Base-by-base conservation (phyloP, 2,888 invertebrate species). In the Rhynchonema sp. region DNA sequence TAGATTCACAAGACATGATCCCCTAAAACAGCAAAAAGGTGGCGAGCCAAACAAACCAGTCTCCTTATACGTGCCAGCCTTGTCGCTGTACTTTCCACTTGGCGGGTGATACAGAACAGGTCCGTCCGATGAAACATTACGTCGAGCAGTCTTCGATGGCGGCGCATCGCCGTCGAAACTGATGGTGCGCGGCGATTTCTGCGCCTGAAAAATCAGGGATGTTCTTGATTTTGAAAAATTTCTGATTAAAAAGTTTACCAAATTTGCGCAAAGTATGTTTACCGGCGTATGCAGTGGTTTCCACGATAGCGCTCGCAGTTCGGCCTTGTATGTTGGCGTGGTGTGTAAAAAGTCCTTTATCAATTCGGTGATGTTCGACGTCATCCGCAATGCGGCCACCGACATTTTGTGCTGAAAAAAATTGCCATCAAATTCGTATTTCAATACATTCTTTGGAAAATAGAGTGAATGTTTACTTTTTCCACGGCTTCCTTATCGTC, bases 291-390 rank as follows among this genome's bases (percentile, higher is more conserved):
- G 38, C 23, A 49, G 49, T 49, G 49, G 49, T n/a, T 49, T 49
- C 49, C 49, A 49, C 23, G 49, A 49, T 3, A 49, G 49, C 23
- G 49, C 9, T 3, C 3, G 20, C n/a, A 49, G n/a, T 23, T 49
- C 60, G 52, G 70, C 84, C 73, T 90, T 91, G 75, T 87, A 92
- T 68, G 86, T 84, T 6, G 94, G 94, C 22, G 92, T 90, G 60
- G 84, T 84, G 74, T 90, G 87, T 78, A 94, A 92, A 65, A 94
- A 79, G 77, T 94, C 94, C 73, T 87, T 85, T 64, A 94, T 89
- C 56, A 94, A 79, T 1, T 84, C 81, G 72, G 87, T 89, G 64
- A 94, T 90, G 74, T 94, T 94, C 56, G 86, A 85, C 59, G 90
- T 86, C 6, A 90, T 86, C 74, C 86, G 86, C 55, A 91, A 78